A percentile compares a stretch with the other conserved stretches of the same genome.
These are phyloP conservation scores for Xenentodon cancila DNA, from an alignment of 2,797 vertebrate genomes.

Conservation along the genomic window DNA sequence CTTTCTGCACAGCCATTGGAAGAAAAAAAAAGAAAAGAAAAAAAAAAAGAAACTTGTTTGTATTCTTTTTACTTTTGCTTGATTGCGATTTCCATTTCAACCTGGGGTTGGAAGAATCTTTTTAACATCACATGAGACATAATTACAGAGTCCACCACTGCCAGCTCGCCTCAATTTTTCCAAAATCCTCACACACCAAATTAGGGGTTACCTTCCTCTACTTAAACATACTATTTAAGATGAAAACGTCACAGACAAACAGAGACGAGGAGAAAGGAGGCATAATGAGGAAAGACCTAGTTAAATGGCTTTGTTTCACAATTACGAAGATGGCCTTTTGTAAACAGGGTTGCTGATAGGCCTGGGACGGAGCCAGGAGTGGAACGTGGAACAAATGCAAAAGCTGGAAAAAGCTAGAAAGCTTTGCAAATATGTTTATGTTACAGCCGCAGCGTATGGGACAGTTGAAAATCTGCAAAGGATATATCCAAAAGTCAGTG, in stretches of 20 bases:
- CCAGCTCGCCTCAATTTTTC: conserved; percentile 73
- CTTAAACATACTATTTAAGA: conserved; percentile 70
- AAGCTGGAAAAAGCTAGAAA: conserved; percentile 46
- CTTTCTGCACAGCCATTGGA: conserved; percentile 21
- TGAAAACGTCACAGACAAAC: conserved; percentile 62
- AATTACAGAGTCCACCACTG: conserved; percentile 71
- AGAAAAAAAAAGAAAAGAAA: conserved; percentile 29
- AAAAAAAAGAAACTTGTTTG: conserved; percentile 32
- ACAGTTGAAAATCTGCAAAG: conserved; percentile 67
- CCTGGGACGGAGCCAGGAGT: conserved; percentile 57
- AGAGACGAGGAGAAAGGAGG: conserved; percentile 35
- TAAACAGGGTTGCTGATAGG: conserved; percentile 52
- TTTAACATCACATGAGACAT: conserved; percentile 72
- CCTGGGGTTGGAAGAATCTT: conserved; percentile 68
- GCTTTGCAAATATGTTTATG: conserved; percentile 47
- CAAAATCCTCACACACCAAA: conserved; percentile 80
- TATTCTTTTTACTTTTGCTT: conserved; percentile 44
- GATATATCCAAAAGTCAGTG: conserved; percentile 64
- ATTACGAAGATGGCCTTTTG: conserved; percentile 56
- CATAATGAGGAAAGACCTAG: conserved; percentile 50
- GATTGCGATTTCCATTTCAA: conserved; percentile 64
- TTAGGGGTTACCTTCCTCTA: conserved; percentile 76
- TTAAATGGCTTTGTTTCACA: conserved; percentile 62
- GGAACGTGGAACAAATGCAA: conserved; percentile 65
- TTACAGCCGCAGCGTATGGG: conserved; percentile 49